Evolutionary conservation across 2,797 vertebrate genomes (phyloP).

Genomic region (Microhierax caerulescens): DNA sequence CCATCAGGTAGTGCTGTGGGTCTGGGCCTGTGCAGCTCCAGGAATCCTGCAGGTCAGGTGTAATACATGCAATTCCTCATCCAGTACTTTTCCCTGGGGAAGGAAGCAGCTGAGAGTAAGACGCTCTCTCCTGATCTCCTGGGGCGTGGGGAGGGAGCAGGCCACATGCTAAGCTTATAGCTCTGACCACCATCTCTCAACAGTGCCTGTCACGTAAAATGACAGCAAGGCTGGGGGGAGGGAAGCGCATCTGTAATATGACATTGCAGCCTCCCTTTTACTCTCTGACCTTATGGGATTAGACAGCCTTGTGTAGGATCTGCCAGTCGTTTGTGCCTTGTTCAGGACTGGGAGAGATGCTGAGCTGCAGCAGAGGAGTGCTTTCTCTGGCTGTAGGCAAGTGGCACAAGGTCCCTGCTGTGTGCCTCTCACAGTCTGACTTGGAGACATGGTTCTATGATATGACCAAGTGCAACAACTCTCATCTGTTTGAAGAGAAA

Average conservation of each 20-base stretch:
- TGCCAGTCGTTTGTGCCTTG: accelerated
- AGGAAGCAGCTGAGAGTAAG: not conserved
- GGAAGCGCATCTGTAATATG: not conserved
- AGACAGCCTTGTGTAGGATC: not conserved
- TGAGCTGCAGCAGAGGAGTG: not conserved
- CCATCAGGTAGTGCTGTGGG: not conserved
- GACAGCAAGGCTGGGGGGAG: not conserved
- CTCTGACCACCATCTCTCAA: not conserved
- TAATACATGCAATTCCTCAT: not conserved
- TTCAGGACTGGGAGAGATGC: not conserved
- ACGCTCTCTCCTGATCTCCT: not conserved
- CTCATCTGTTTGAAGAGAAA: not conserved
- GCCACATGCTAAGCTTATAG: not conserved
- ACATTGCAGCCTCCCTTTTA: not conserved
- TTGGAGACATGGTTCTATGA: not conserved
- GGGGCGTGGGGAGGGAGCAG: not conserved
- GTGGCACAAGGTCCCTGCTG: accelerated
- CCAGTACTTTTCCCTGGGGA: not conserved
- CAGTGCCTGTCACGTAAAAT: not conserved
- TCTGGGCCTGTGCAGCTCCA: not conserved
- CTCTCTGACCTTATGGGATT: not conserved
- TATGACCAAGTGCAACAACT: accelerated
- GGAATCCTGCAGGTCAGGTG: not conserved
- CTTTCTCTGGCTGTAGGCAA: not conserved
- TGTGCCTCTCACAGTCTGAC: not conserved